phyloP scores from a whole-genome alignment of 2,888 invertebrate genomes.

The Theodoxus fluviatilis region DNA sequence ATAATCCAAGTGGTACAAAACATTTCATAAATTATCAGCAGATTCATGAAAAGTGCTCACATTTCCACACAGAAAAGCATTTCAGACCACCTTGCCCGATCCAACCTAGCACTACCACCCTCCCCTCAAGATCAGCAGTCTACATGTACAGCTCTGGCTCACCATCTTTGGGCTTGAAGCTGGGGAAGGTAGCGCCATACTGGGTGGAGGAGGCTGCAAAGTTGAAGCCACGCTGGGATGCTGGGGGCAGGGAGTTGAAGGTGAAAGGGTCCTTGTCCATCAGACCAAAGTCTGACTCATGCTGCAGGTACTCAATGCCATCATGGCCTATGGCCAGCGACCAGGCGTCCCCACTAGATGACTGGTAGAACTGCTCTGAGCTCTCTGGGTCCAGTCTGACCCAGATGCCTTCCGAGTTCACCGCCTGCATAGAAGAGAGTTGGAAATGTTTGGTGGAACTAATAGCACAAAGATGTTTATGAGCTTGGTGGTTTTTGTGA shows the following conservation, averaged over 20 bases:
- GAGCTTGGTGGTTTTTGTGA: too few relatives aligned
- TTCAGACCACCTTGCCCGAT: too few relatives aligned
- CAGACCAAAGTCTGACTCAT: conserved; percentile 66
- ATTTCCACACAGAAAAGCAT: too few relatives aligned
- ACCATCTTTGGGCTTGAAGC: too few relatives aligned
- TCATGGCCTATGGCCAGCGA: conserved; percentile 74
- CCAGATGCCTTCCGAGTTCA: conserved; percentile 96
- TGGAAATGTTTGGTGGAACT: too few relatives aligned
- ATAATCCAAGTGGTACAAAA: too few relatives aligned
- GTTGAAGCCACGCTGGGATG: conserved; percentile 69
- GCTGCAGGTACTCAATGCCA: conserved; percentile 73
- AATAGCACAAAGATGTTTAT: too few relatives aligned
- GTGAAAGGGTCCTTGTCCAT: conserved; percentile 49
- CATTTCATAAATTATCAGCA: too few relatives aligned
- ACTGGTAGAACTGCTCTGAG: conserved; percentile 74
- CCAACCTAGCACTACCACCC: too few relatives aligned
- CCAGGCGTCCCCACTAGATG: conserved; percentile 75
- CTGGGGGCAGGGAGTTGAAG: conserved; percentile 44
- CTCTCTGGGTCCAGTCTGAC: conserved; percentile 82
- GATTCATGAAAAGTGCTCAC: too few relatives aligned
- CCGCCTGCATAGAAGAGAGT: conserved; percentile 72
- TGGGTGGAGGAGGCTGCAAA: conserved; percentile 65
- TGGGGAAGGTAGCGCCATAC: conserved; percentile 34
- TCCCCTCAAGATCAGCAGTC: too few relatives aligned
- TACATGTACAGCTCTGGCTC: too few relatives aligned